Evolutionary conservation across 2,113 vertebrate genomes (phyloP).

Genomic region (Sinocyclocheilus grahami): DNA sequence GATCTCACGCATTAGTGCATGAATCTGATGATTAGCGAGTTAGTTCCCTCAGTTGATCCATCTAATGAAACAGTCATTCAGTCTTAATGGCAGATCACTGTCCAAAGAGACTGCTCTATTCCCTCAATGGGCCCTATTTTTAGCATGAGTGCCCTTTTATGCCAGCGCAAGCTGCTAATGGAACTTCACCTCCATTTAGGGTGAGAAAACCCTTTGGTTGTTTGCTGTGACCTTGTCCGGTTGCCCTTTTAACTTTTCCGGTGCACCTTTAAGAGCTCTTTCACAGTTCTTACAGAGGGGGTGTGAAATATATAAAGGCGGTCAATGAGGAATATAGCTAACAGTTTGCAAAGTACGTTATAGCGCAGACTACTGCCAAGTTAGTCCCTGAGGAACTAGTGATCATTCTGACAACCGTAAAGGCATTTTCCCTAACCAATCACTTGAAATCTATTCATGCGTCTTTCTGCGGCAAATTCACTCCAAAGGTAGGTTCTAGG

Average conservation of each 20-base stretch:
- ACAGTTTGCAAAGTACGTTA: neutral
- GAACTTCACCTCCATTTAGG: constrained; percentile 39
- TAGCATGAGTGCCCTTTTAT: constrained; percentile 39
- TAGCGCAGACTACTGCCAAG: neutral
- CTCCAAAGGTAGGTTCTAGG: constrained; percentile 21
- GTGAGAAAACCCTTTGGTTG: constrained; percentile 48
- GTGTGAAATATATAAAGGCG: constrained; percentile 1
- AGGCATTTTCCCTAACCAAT: constrained; percentile 13
- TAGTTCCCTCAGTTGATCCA: constrained; percentile 33
- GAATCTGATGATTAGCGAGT: constrained; percentile 42
- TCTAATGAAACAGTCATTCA: constrained; percentile 46
- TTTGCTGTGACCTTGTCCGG: constrained; percentile 26
- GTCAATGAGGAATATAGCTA: constrained; percentile 15
- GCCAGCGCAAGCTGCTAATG: constrained; percentile 40
- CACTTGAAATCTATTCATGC: constrained; percentile 24
- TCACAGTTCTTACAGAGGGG: neutral
- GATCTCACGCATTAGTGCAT: constrained; percentile 41
- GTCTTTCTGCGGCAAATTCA: constrained; percentile 29
- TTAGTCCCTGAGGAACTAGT: constrained; percentile 10
- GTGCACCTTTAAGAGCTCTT: constrained; percentile 37
- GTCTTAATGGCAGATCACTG: constrained; percentile 47
- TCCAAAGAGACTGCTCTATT: constrained; percentile 40
- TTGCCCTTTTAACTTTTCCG: constrained; percentile 31
- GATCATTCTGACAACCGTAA: constrained; percentile 26
- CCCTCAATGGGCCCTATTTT: constrained; percentile 46